phyloP scores from a whole-genome alignment of 53 echinoderm and acorn worm species.

The Zoroaster sp. region DNA sequence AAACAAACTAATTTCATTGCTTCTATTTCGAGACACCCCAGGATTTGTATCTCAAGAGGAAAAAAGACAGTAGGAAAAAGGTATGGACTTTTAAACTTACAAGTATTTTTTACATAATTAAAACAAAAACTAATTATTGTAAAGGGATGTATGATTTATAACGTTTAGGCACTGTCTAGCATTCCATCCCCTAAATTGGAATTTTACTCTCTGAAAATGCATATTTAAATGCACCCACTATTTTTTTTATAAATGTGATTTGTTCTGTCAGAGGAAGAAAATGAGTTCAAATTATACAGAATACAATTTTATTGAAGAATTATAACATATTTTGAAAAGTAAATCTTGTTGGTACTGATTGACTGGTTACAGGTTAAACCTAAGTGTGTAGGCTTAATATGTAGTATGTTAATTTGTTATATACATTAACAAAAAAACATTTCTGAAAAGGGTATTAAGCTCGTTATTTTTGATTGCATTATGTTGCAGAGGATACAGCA shows the following conservation, averaged over 20 bases:
- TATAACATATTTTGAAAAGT: too few species aligned
- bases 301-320: too few species aligned
- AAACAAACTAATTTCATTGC: too few species aligned
- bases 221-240: neutral
- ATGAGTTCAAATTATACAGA: too few species aligned
- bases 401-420: too few species aligned
- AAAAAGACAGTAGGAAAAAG: neutral
- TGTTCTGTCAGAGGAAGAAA: too few species aligned
- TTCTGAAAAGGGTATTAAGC: neutral
- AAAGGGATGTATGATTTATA: neutral
- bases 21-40: too few species aligned
- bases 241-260: neutral
- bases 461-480: neutral
- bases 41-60: neutral
- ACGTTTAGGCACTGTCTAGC: neutral
- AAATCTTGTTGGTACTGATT: too few species aligned
- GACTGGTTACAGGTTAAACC: too few species aligned
- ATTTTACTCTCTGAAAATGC: neutral
- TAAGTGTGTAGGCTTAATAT: too few species aligned
- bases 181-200: constrained; percentile 36
- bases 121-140: too few species aligned
- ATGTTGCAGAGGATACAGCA: neutral
- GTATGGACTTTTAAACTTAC: neutral
- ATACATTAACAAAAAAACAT: too few species aligned
- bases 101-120: neutral